These are phyloP conservation scores for Leptinotarsa defecta DNA, from an alignment of 1,140 invertebrate species.

Conservation along the genomic window DNA sequence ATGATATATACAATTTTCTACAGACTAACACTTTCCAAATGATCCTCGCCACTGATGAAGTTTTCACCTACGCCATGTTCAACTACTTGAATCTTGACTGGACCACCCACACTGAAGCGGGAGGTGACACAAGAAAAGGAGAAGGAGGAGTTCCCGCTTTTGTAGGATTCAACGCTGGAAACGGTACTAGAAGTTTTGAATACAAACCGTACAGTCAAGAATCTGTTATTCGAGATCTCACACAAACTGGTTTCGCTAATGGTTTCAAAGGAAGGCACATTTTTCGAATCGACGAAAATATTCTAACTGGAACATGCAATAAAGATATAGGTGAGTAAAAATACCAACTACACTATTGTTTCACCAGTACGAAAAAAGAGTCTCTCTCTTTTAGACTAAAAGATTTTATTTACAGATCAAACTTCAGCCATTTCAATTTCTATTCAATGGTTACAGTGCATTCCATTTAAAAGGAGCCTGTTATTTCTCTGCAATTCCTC, in stretches of 20 bases:
- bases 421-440: too few species aligned
- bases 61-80: constrained; percentile 91
- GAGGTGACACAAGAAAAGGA: constrained; percentile 83
- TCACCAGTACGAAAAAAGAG: too few species aligned
- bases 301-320: constrained; percentile 89
- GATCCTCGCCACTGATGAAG: constrained; percentile 90
- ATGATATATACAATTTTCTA: constrained; percentile 41
- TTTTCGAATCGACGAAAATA: constrained; percentile 93
- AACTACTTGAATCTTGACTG: constrained; percentile 90
- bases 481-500: too few species aligned
- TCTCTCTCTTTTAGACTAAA: too few species aligned
- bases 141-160: constrained; percentile 86
- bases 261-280: constrained; percentile 87
- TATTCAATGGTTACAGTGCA: too few species aligned
- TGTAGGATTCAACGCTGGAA: constrained; percentile 95
- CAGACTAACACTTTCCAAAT: constrained; percentile 95
- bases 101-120: constrained; percentile 89
- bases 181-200: constrained; percentile 87
- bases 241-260: constrained; percentile 84
- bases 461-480: too few species aligned
- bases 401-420: too few species aligned
- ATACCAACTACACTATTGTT: too few species aligned
- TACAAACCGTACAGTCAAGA: constrained; percentile 90
- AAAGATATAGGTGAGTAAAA: constrained; percentile 76
- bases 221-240: constrained; percentile 80